Conservation (phyloP, 1,140 invertebrate genomes). For the Drosophila nigrodunni region DNA sequence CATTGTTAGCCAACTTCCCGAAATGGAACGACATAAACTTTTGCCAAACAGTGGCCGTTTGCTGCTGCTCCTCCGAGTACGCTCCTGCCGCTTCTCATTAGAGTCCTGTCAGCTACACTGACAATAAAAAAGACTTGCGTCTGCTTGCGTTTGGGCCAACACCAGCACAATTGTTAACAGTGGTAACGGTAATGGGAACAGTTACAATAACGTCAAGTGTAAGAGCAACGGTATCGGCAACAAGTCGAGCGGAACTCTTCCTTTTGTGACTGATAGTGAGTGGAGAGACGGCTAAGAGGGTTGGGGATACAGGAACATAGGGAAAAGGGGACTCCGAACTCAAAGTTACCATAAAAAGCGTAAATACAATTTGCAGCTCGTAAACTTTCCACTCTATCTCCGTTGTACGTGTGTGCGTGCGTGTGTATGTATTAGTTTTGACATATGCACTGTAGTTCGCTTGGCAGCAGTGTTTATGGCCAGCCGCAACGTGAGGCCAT, state of each 20-base stretch:
- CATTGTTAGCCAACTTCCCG: slow-evolving; percentile 32
- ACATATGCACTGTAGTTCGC: slow-evolving; percentile 6
- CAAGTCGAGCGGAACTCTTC: slow-evolving; percentile 38
- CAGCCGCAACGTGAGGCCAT: slow-evolving; percentile 33
- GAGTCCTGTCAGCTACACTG: slow-evolving; percentile 30
- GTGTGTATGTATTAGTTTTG: slow-evolving; percentile 26
- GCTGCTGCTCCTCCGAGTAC: neutral
- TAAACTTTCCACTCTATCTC: slow-evolving; percentile 42
- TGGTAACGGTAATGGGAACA: neutral
- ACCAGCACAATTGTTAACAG: neutral
- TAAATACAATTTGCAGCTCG: slow-evolving; percentile 71
- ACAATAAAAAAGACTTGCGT: slow-evolving; percentile 24
- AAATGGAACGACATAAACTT: slow-evolving; percentile 25
- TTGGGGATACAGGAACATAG: too few species aligned
- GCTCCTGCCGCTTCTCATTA: slow-evolving; percentile 36
- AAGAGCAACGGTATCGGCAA: slow-evolving; percentile 21
- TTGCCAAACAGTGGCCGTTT: slow-evolving; percentile 34
- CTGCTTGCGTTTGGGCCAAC: slow-evolving; percentile 19
- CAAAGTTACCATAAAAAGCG: slow-evolving; percentile 38
- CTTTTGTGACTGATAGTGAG: slow-evolving; percentile 31
- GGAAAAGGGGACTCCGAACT: neutral
- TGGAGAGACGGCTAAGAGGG: too few species aligned
- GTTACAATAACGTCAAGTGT: neutral
- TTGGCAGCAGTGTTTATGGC: slow-evolving; percentile 31
- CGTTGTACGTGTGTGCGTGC: slow-evolving; percentile 29